Evolutionary conservation across 30 jellyfish, hydroid and myxozoan genomes (phyloP).

Genomic region (Kudoa iwatai): DNA sequence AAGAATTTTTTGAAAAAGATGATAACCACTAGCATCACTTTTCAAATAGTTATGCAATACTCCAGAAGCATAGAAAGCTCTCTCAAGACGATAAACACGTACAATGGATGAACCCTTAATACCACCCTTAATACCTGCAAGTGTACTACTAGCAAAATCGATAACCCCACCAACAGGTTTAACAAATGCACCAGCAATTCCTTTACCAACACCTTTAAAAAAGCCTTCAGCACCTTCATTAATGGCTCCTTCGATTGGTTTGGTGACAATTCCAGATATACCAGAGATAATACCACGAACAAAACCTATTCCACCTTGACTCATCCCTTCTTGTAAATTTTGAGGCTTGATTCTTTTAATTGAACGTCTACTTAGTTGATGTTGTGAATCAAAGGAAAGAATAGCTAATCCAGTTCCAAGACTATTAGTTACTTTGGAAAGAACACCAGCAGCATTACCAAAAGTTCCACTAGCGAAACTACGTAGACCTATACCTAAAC

Average conservation of each 20-base stretch:
- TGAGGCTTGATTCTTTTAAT: no score
- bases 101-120: no score
- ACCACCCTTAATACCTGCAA: no score
- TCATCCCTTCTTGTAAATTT: not conserved
- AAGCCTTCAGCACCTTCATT: not conserved
- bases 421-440: not conserved
- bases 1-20: no score
- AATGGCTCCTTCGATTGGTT: not conserved
- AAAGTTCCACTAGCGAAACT: not conserved
- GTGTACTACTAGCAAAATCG: conserved; percentile 1
- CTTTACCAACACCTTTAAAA: not conserved
- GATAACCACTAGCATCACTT: no score
- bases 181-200: not conserved
- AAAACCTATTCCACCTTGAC: not conserved
- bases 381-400: not conserved
- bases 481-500: not conserved
- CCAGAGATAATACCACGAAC: not conserved
- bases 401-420: not conserved
- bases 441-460: conserved; percentile 1
- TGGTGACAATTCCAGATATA: not conserved
- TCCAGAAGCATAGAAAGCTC: no score
- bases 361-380: not conserved
- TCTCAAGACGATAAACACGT: no score
- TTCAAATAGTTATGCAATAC: no score
- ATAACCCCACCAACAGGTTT: conserved; percentile 1